Evolutionary conservation across 2,888 invertebrate species (phyloP).

Genomic region (Corythucha ciliata): DNA sequence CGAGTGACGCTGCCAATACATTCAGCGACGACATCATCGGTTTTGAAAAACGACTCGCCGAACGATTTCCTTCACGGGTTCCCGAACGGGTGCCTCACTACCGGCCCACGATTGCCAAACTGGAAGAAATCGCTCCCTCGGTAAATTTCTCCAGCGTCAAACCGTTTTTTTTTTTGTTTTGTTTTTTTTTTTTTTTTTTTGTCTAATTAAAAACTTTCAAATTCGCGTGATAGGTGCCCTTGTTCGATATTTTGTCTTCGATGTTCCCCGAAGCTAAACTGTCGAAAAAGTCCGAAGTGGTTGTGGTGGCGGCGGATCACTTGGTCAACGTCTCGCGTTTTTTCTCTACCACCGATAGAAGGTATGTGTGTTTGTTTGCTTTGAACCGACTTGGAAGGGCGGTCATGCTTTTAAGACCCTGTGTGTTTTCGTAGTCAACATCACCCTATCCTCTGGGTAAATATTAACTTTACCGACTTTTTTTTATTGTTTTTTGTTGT

Average conservation of each 20-base stretch:
- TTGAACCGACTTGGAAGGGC: too few species aligned
- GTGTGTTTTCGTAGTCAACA: too few species aligned
- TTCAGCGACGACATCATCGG: slow-evolving; percentile 48
- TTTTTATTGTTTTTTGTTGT: too few species aligned
- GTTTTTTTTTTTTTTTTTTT: too few species aligned
- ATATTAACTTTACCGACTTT: too few species aligned
- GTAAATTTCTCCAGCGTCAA: slow-evolving; percentile 41
- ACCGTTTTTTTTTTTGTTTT: too few species aligned
- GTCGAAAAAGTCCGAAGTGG: slow-evolving; percentile 46
- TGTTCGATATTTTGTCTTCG: slow-evolving; percentile 44
- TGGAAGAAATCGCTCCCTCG: slow-evolving; percentile 42
- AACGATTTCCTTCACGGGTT: slow-evolving; percentile 42
- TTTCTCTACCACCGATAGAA: slow-evolving; percentile 45
- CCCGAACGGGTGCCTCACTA: slow-evolving; percentile 27
- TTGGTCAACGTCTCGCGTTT: slow-evolving; percentile 46
- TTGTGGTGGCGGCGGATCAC: slow-evolving; percentile 47
- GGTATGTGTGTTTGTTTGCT: too few species aligned
- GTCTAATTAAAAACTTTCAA: neutral
- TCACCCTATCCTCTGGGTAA: too few species aligned
- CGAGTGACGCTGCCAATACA: slow-evolving; percentile 43
- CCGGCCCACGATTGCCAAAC: slow-evolving; percentile 40
- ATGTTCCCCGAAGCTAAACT: slow-evolving; percentile 46
- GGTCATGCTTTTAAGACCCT: too few species aligned
- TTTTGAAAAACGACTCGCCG: slow-evolving; percentile 49
- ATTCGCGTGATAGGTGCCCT: slow-evolving; percentile 42